Evolutionary conservation across 2,888 invertebrate genomes (phyloP).

Genomic region (Orchestes rusci): DNA sequence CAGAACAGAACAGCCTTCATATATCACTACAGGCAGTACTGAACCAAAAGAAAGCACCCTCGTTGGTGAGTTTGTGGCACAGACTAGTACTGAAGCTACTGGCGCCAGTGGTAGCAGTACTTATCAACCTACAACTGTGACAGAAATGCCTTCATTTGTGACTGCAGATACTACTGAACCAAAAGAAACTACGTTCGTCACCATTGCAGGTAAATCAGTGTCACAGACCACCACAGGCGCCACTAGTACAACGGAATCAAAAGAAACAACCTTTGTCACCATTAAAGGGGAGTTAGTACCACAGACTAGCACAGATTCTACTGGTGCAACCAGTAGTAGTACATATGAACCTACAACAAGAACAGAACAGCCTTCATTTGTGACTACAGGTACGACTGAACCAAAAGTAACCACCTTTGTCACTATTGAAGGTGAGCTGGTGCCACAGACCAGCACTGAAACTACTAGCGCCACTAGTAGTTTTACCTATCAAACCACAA

Average conservation of each 20-base stretch:
- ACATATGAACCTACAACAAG: too few species aligned
- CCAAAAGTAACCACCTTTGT: too few species aligned
- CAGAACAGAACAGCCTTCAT: not conserved
- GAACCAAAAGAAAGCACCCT: not conserved
- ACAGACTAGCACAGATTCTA: too few species aligned
- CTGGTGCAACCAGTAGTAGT: too few species aligned
- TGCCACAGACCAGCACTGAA: not conserved
- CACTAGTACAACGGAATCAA: too few species aligned
- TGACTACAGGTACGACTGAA: too few species aligned
- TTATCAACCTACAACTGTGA: not conserved
- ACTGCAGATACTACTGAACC: not conserved
- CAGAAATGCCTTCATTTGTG: not conserved
- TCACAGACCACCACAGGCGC: too few species aligned
- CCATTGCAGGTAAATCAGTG: not conserved
- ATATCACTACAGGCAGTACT: not conserved
- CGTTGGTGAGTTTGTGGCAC: too few species aligned
- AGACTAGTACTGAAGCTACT: not conserved
- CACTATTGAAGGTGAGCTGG: too few species aligned
- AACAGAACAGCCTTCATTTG: too few species aligned
- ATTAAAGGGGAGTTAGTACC: too few species aligned
- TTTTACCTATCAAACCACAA: not conserved
- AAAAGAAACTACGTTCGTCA: not conserved
- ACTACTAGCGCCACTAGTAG: not conserved
- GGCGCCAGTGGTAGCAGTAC: not conserved
- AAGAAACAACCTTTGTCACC: too few species aligned